Conservation (phyloP, 2,113 vertebrate species). For the Mus musculus region DNA sequence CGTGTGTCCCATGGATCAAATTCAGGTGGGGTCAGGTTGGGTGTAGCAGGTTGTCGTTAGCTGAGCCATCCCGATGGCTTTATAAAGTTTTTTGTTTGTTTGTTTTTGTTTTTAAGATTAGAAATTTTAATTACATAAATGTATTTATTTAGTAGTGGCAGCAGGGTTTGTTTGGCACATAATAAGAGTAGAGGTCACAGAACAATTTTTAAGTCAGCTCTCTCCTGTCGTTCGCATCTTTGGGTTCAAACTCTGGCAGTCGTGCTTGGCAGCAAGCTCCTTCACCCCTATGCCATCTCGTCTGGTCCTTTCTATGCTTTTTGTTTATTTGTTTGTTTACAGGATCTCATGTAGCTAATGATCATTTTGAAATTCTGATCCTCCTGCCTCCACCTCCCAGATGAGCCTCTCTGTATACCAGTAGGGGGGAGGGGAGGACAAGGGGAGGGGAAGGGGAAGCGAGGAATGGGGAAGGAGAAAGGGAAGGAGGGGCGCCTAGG, state of each 20-base stretch:
- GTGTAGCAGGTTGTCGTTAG: not conserved
- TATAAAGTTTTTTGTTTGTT: not conserved
- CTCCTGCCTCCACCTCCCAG: not conserved
- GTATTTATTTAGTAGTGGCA: not conserved
- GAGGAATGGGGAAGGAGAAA: not conserved
- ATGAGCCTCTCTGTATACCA: not conserved
- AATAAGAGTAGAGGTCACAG: not conserved
- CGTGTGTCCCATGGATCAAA: not conserved
- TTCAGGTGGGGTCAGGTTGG: not conserved
- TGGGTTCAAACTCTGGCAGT: not conserved
- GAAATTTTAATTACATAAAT: not conserved
- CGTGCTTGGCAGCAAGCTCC: not conserved
- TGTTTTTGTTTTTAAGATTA: not conserved
- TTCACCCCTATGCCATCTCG: not conserved
- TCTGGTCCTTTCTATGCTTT: too few relatives aligned
- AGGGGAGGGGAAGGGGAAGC: rapidly evolving
- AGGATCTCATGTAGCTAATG: not conserved
- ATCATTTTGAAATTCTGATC: not conserved
- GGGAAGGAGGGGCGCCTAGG: not conserved
- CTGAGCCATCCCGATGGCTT: not conserved
- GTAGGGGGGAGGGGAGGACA: not conserved
- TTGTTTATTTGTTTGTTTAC: not conserved
- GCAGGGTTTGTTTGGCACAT: not conserved
- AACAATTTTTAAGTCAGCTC: not conserved
- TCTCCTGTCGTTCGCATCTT: not conserved